phyloP scores from a whole-genome alignment of 2,797 vertebrate genomes.

The Pipistrellus nathusii region DNA sequence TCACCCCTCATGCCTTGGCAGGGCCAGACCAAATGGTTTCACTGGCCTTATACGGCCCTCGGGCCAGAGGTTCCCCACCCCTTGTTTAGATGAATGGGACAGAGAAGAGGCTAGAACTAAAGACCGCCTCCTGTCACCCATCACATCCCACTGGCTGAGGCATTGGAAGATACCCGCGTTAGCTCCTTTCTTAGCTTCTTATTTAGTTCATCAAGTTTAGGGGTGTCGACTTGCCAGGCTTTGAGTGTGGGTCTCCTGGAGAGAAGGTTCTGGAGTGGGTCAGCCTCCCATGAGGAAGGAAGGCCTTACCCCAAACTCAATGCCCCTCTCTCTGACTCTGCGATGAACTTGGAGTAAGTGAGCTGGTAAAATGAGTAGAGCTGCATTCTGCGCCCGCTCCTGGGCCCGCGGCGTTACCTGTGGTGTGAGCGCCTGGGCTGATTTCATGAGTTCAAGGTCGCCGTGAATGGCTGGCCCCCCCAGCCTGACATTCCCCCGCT shows the following conservation, averaged over 20 bases:
- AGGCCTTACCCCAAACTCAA: neutral
- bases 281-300: neutral
- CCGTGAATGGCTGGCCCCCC: rapidly evolving
- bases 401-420: neutral
- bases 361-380: neutral
- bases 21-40: too few species aligned
- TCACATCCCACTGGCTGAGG: neutral
- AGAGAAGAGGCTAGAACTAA: too few species aligned
- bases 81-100: neutral
- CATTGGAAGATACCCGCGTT: neutral
- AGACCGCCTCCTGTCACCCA: neutral
- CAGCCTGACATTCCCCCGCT: rapidly evolving
- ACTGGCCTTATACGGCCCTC: too few species aligned
- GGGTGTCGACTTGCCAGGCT: neutral
- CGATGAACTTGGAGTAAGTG: neutral
- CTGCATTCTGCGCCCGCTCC: neutral
- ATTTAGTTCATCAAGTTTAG: neutral
- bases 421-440: neutral
- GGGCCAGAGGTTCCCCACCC: too few species aligned
- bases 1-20: too few species aligned
- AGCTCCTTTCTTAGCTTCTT: neutral
- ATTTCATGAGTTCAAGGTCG: rapidly evolving
- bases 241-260: neutral
- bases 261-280: slow-evolving; percentile 11
- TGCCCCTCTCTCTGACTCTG: neutral